A percentile compares a stretch with the other conserved stretches of the same genome.
Evolutionary conservation across 1,140 invertebrate species (phyloP).

Genomic region (Pararge aegeria): DNA sequence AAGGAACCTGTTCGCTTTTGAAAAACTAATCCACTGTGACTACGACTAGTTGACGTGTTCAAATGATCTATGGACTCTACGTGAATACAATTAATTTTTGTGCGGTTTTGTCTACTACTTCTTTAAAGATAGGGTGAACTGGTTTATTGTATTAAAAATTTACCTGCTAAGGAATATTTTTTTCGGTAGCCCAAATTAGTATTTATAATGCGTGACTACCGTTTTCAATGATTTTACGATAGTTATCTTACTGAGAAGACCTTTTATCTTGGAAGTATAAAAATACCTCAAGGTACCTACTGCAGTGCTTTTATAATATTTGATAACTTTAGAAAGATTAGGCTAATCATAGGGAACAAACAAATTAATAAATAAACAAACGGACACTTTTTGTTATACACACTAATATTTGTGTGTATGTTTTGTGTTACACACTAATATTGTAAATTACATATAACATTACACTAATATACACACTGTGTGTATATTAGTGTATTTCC

Average conservation of each 20-base stretch:
- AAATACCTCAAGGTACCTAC: no score
- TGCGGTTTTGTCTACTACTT: conserved; percentile 26
- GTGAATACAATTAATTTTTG: conserved; percentile 28
- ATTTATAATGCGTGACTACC: conserved; percentile 6
- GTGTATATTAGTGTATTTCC: no score
- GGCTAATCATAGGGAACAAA: no score
- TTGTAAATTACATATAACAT: no score
- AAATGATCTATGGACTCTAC: conserved; percentile 21
- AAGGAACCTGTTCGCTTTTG: conserved; percentile 43
- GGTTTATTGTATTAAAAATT: conserved; percentile 1
- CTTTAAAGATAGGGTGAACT: conserved; percentile 19
- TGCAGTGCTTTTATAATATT: no score
- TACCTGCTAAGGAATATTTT: conserved; percentile 1
- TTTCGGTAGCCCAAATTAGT: conserved; percentile 12
- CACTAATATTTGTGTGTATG: no score
- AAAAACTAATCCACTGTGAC: conserved; percentile 42
- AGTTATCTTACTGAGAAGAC: not conserved
- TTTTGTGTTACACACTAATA: no score
- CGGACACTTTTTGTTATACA: no score
- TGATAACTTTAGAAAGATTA: no score
- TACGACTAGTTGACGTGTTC: conserved; percentile 29
- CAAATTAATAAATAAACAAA: no score
- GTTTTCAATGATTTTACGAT: not conserved
- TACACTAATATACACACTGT: no score
- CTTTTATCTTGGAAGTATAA: no score